Conservation (phyloP, 2,797 vertebrate genomes). For the Petrocephalus sullivani region DNA sequence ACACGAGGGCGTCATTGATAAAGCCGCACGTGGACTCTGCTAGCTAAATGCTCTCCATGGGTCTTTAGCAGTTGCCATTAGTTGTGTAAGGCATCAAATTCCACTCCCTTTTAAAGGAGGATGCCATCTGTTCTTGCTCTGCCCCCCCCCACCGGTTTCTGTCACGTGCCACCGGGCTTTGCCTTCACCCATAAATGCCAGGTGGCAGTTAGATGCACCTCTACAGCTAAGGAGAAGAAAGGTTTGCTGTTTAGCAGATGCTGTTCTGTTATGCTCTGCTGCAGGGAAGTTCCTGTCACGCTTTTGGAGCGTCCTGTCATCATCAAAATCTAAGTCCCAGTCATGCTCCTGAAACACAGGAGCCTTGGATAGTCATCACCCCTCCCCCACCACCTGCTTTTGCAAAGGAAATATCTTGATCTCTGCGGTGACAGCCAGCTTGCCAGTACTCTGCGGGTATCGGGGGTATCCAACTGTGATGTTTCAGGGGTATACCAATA, state of each 20-base stretch:
- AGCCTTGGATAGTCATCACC: not conserved
- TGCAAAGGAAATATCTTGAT: not conserved
- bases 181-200: not conserved
- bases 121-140: not conserved
- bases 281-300: not conserved
- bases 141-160: not conserved
- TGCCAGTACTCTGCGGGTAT: not conserved
- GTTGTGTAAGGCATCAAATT: not conserved
- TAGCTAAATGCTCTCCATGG: not conserved
- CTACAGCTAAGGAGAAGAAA: not conserved
- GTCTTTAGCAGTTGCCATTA: not conserved
- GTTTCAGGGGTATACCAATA: not conserved
- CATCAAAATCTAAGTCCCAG: not conserved
- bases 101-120: not conserved
- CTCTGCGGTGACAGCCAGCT: slow-evolving; percentile 10
- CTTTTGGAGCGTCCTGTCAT: not conserved
- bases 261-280: not conserved
- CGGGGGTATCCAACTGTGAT: not conserved
- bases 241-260: not conserved
- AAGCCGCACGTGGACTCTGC: not conserved
- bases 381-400: not conserved
- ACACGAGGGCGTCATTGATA: not conserved
- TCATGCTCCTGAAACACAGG: not conserved
- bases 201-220: not conserved
- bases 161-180: not conserved